Evolutionary conservation across 2,797 vertebrate genomes (phyloP).

Genomic region (Hydrolagus colliei): DNA sequence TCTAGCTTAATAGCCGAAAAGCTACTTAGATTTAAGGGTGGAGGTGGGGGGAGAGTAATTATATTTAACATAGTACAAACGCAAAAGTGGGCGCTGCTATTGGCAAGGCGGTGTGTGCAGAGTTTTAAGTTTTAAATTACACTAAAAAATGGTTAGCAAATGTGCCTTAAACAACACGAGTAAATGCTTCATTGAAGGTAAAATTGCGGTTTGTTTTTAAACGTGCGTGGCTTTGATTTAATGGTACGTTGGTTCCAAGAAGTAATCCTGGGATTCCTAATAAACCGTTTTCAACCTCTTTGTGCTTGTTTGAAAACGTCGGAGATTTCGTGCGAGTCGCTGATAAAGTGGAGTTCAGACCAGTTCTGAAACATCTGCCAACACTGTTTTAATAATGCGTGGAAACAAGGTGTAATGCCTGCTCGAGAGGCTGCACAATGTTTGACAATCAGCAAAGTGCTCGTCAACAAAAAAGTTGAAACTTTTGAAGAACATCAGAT

Average conservation of each 20-base stretch:
- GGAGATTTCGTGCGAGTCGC: not conserved
- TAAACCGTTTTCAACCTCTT: not conserved
- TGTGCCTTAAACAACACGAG: not conserved
- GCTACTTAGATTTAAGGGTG: not conserved
- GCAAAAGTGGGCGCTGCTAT: not conserved
- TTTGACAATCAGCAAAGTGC: not conserved
- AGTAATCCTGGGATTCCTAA: not conserved
- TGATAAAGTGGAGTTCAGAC: not conserved
- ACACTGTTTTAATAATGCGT: not conserved
- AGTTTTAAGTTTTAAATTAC: slow-evolving; percentile 8
- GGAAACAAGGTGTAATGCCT: not conserved
- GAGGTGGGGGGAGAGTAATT: not conserved
- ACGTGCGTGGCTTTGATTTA: not conserved
- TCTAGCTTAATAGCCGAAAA: not conserved
- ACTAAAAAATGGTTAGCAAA: not conserved
- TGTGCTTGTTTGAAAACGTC: not conserved
- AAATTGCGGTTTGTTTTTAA: not conserved
- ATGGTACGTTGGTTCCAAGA: not conserved
- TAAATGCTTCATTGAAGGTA: not conserved
- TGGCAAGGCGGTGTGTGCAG: not conserved
- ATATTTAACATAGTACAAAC: not conserved
- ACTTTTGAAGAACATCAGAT: not conserved
- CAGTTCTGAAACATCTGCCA: not conserved
- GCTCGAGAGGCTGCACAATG: too few species aligned
- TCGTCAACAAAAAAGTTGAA: not conserved